Evolutionary conservation across 2,113 vertebrate species (phyloP).

Genomic region (Ictalurus punctatus): DNA sequence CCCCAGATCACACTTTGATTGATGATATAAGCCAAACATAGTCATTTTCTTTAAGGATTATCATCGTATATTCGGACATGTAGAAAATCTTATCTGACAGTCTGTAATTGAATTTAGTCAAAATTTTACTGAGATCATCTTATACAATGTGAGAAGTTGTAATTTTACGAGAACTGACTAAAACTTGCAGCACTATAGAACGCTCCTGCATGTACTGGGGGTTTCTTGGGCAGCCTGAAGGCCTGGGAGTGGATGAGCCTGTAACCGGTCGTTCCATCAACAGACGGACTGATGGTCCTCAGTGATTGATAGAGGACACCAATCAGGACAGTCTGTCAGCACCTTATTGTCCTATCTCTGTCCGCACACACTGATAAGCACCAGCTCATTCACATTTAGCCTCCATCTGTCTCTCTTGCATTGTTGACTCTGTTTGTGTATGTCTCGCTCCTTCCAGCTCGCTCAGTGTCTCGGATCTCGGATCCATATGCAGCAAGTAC

Average conservation of each 20-base stretch:
- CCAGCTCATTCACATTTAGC: conserved; percentile 31
- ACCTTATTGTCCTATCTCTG: conserved; percentile 42
- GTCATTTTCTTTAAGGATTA: neutral
- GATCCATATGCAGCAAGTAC: conserved; percentile 10
- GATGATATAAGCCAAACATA: neutral
- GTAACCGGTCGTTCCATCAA: conserved; percentile 40
- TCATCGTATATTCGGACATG: neutral
- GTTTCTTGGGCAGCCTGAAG: conserved; percentile 18
- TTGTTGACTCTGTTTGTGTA: conserved; percentile 32
- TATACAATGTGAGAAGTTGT: neutral
- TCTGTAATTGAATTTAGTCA: neutral
- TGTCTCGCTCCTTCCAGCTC: neutral
- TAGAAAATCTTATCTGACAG: neutral
- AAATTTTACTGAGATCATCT: neutral
- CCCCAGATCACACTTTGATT: neutral
- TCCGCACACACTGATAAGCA: conserved; percentile 46
- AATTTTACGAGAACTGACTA: neutral
- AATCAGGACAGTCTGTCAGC: conserved; percentile 49
- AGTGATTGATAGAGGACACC: conserved; percentile 53
- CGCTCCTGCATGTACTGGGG: neutral
- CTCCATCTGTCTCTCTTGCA: conserved; percentile 33
- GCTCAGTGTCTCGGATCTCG: neutral
- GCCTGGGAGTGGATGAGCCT: conserved; percentile 20
- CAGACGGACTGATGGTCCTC: conserved; percentile 43
- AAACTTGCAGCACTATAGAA: neutral